phyloP scores from a whole-genome alignment of 2,113 vertebrate species.

The Rissa tridactyla region DNA sequence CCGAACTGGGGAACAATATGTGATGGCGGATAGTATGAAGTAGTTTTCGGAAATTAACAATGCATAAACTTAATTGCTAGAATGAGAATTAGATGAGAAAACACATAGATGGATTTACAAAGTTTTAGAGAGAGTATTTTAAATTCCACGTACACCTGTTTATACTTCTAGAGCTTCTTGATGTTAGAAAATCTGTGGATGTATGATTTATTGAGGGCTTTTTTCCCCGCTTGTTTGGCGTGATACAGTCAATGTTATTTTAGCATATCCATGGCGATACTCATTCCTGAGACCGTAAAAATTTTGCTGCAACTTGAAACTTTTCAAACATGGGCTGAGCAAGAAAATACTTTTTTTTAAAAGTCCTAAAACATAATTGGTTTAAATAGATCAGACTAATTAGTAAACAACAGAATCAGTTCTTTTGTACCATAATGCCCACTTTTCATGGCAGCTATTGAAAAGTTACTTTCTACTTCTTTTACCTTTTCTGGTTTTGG shows the following conservation, averaged over 20 bases:
- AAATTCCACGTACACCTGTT: conserved; percentile 9
- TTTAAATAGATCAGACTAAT: background rate
- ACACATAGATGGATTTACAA: background rate
- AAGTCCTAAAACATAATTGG: background rate
- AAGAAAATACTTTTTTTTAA: background rate
- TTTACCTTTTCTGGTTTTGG: background rate
- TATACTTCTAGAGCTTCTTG: background rate
- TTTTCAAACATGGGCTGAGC: background rate
- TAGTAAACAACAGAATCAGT: background rate
- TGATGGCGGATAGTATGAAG: background rate
- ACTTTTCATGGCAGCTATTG: background rate
- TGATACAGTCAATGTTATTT: conserved; percentile 28
- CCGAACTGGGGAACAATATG: background rate
- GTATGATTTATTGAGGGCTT: conserved; percentile 4
- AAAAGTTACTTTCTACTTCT: background rate
- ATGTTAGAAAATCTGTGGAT: conserved; percentile 26
- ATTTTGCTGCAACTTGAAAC: conserved; percentile 2
- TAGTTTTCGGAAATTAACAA: conserved; percentile 33
- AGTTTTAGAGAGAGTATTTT: background rate
- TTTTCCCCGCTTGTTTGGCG: background rate
- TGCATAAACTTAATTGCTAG: background rate
- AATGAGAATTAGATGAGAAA: conserved; percentile 23
- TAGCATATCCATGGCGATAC: conserved; percentile 36
- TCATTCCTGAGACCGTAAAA: conserved; percentile 40
- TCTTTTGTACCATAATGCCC: background rate